A percentile compares a stretch with the other conserved stretches of the same genome.
These are phyloP conservation scores for Eurypyga helias DNA, from an alignment of 2,113 vertebrate species.

Conservation along the genomic window DNA sequence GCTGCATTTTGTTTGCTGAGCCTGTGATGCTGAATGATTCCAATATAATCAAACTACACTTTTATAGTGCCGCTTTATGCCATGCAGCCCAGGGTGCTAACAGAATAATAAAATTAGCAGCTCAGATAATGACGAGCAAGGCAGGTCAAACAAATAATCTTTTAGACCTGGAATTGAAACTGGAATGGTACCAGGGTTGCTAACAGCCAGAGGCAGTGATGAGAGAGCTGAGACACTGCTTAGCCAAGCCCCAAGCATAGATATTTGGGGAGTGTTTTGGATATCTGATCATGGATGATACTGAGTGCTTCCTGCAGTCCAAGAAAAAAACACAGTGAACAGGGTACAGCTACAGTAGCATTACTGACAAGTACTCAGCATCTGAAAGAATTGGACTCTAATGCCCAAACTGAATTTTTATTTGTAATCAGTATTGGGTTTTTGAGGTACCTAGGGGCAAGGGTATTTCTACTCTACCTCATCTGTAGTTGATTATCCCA, in stretches of 20 bases:
- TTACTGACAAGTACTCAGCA: background rate
- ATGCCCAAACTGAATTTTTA: conserved; percentile 22
- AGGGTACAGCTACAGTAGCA: background rate
- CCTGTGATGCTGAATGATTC: conserved; percentile 66
- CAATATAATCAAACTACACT: conserved; percentile 76
- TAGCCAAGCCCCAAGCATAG: background rate
- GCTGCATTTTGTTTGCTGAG: conserved; percentile 60
- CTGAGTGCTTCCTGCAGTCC: background rate
- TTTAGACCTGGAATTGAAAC: conserved; percentile 38
- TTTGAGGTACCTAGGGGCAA: conserved; percentile 37
- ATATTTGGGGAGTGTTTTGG: conserved; percentile 33
- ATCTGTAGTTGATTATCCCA: conserved; percentile 45
- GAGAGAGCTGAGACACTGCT: conserved; percentile 17
- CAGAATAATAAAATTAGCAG: conserved; percentile 79
- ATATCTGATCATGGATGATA: background rate
- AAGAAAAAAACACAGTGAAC: background rate
- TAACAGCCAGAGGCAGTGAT: conserved; percentile 28
- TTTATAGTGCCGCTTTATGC: conserved; percentile 66
- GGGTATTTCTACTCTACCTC: conserved; percentile 22
- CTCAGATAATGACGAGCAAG: conserved; percentile 72
- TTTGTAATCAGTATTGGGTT: conserved; percentile 19
- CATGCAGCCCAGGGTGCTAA: conserved; percentile 72
- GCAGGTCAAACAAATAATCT: conserved; percentile 71
- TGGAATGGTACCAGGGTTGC: conserved; percentile 20
- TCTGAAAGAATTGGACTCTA: background rate